phyloP scores from a whole-genome alignment of 2,888 invertebrate genomes.

The Margaritifera margaritifera region DNA sequence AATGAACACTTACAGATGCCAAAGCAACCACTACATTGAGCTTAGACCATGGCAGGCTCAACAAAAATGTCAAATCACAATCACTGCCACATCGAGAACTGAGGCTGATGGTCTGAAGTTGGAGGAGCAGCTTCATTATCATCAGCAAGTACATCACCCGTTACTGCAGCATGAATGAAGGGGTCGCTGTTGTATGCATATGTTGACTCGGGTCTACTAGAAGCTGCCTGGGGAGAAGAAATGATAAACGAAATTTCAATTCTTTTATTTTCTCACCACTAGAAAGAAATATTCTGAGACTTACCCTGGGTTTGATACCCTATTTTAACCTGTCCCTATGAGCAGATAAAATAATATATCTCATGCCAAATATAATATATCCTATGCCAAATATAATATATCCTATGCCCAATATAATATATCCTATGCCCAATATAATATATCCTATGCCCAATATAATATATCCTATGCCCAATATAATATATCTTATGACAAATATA shows the following conservation, averaged over 20 bases:
- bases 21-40: no score
- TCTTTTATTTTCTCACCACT: not conserved
- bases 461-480: no score
- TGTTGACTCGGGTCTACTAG: conserved; percentile 44
- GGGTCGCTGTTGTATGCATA: conserved; percentile 52
- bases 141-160: conserved; percentile 60
- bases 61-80: not conserved
- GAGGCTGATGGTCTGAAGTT: conserved; percentile 29
- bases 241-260: not conserved
- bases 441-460: no score
- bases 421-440: no score
- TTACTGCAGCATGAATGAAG: conserved; percentile 55
- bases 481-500: no score
- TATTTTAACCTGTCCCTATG: no score
- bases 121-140: conserved; percentile 4
- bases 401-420: no score
- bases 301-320: not conserved
- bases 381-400: no score
- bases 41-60: no score
- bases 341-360: not conserved
- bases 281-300: not conserved
- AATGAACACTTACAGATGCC: no score
- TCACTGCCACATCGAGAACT: conserved; percentile 53
- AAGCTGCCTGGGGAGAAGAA: conserved; percentile 45
- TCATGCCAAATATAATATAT: no score